Conservation (phyloP, 30 jellyfish, hydroid and myxozoan genomes). For the Pelagia noctiluca region DNA sequence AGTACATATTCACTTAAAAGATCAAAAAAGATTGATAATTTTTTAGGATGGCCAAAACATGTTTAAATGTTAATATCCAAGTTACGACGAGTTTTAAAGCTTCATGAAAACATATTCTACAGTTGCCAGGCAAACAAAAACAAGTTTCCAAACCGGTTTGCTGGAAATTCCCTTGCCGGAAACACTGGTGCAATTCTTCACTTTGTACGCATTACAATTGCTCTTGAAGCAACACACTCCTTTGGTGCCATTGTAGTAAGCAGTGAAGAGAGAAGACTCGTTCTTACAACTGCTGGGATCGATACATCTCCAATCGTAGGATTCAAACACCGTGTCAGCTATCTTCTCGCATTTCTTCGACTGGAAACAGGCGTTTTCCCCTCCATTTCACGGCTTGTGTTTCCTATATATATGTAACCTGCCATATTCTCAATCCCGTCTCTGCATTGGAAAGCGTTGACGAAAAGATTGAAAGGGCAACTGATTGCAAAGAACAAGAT, state of each 20-base stretch:
- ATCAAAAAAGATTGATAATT: no score
- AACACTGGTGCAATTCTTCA: conserved; percentile 26
- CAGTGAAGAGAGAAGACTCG: no score
- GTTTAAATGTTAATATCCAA: no score
- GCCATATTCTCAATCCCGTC: not conserved
- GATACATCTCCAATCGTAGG: conserved; percentile 20
- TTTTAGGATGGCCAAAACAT: no score
- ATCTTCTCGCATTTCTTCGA: conserved; percentile 32
- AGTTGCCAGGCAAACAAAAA: no score
- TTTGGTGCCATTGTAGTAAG: not conserved
- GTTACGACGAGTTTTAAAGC: no score
- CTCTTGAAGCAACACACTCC: conserved; percentile 48
- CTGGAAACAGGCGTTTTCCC: conserved; percentile 28
- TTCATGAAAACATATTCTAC: no score
- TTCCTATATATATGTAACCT: not conserved
- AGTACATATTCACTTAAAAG: no score
- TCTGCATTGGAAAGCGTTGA: not conserved
- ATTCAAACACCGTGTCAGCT: not conserved
- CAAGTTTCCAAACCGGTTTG: no score
- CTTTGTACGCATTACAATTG: conserved; percentile 50
- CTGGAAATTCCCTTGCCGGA: not conserved
- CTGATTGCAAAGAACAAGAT: no score
- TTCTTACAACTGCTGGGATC: not conserved
- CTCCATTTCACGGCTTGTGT: not conserved
- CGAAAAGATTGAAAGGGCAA: no score